Conservation (phyloP, 2,888 invertebrate species). For the Trissolcus japonicus region DNA sequence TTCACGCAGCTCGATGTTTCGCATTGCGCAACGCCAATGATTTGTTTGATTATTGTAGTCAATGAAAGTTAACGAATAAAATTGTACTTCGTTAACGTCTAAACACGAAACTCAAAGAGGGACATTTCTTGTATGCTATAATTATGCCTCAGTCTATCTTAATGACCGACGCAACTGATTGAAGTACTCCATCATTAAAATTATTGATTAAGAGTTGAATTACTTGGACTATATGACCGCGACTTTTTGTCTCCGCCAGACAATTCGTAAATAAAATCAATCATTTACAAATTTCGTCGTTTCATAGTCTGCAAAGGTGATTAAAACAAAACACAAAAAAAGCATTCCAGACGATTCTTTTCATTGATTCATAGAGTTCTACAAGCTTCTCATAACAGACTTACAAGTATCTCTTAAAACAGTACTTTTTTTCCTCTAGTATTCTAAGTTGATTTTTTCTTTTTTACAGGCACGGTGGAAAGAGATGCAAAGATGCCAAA, state of each 20-base stretch:
- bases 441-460: no score
- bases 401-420: no score
- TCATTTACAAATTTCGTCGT: slow-evolving; percentile 1
- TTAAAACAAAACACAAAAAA: no score
- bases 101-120: slow-evolving; percentile 54
- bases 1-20: slow-evolving; percentile 18
- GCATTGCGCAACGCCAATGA: slow-evolving; percentile 50
- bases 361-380: no score
- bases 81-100: slow-evolving; percentile 59
- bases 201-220: slow-evolving; percentile 50
- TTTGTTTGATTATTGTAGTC: slow-evolving; percentile 56
- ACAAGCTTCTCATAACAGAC: no score
- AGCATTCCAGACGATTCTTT: no score
- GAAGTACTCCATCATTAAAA: slow-evolving; percentile 44
- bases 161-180: slow-evolving; percentile 52
- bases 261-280: not conserved
- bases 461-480: no score
- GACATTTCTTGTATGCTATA: slow-evolving; percentile 52
- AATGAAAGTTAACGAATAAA: slow-evolving; percentile 59
- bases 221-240: slow-evolving; percentile 20
- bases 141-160: slow-evolving; percentile 53
- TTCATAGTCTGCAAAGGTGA: not conserved
- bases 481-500: no score
- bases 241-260: slow-evolving; percentile 13
- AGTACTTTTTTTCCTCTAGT: no score